Evolutionary conservation across 23 tunicate species (phyloP), one percentile per base, ranked within the genome.

Genomic region (Styela plicata): DNA sequence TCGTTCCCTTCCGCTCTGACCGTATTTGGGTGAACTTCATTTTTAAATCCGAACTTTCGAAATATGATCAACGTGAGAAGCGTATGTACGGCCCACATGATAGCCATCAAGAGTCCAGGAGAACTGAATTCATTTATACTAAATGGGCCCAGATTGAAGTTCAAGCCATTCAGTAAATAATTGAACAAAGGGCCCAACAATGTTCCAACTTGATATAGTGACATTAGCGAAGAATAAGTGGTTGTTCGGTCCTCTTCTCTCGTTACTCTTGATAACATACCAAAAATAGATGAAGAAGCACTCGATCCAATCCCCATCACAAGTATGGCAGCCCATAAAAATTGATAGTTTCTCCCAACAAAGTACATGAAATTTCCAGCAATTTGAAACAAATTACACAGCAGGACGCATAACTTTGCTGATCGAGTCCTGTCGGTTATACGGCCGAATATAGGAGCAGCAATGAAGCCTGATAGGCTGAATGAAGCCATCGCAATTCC

Each of bases 251-350:
- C 86, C 67, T 84, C 91, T 71, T 78, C 79, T 29, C 82, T 66
- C 66, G 97, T 91, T 18, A 53, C 83, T 32, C 86, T 74, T 22
- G 88, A 82, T 17, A 87, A 70, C 82, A 80, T 87, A 10, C 97
- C 97, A 63, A 91, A 84, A 3, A 91, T 91, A 13, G 91, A 87
- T n/a, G 97, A 86, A 7, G 88, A 91, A 0, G 90, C 90, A 16
- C 97, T 91, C 18, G 97, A 87, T 79, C 97, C 97, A 23, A 91
- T 53, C 2, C 97, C 97, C 7, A 91, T 91, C 0, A 91, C 36
- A 28, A 91, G 88, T 52, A 91, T 70, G 16, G 95, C 69, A 2
- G 79, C 88, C 74, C 87, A 25, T 23, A 91, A 79, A 85, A 91
- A 83, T 20, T 70, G 79, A 0, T 86, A 82, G 64, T 29, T 74